A percentile compares a stretch with the other conserved stretches of the same genome.
phyloP scores from a whole-genome alignment of 2,797 vertebrate species.

The Coranthus polyacanthus region DNA sequence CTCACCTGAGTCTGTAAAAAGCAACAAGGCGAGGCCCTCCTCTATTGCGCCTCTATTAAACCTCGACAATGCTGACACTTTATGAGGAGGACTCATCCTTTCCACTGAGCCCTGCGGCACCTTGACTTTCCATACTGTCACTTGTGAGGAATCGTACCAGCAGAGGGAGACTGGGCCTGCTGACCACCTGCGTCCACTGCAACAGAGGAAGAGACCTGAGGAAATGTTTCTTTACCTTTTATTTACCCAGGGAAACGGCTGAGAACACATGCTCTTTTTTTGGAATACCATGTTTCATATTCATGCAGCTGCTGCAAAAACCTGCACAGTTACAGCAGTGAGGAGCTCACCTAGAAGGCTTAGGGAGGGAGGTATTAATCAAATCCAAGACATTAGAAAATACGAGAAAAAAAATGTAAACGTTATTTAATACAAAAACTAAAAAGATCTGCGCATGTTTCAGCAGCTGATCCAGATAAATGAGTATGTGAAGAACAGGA shows the following conservation, averaged over 20 bases:
- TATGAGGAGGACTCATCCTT: slow-evolving; percentile 43
- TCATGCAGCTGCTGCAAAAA: slow-evolving; percentile 45
- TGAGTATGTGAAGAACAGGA: no score
- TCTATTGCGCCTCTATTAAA: slow-evolving; percentile 20
- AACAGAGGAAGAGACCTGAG: slow-evolving; percentile 21
- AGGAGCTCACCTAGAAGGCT: background rate
- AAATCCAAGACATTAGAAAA: no score
- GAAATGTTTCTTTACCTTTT: slow-evolving; percentile 44
- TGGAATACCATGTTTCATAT: slow-evolving; percentile 23
- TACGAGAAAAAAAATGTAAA: no score
- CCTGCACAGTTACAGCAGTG: slow-evolving; percentile 9
- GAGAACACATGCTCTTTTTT: slow-evolving; percentile 27
- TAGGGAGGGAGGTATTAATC: no score
- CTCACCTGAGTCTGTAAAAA: slow-evolving; percentile 39
- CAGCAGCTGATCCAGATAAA: no score
- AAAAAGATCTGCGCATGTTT: no score
- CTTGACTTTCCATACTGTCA: slow-evolving; percentile 47
- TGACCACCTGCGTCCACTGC: slow-evolving; percentile 19
- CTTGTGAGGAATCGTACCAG: slow-evolving; percentile 21
- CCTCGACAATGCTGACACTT: slow-evolving; percentile 48
- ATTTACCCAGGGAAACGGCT: slow-evolving; percentile 27
- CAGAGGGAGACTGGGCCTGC: background rate
- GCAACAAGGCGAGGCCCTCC: slow-evolving; percentile 32
- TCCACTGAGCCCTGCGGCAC: slow-evolving; percentile 15
- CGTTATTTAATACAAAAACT: no score